A percentile compares a stretch with the other conserved stretches of the same genome.
phyloP scores from a whole-genome alignment of 1,140 invertebrate genomes.

The Daktulosphaira vitifoliae region DNA sequence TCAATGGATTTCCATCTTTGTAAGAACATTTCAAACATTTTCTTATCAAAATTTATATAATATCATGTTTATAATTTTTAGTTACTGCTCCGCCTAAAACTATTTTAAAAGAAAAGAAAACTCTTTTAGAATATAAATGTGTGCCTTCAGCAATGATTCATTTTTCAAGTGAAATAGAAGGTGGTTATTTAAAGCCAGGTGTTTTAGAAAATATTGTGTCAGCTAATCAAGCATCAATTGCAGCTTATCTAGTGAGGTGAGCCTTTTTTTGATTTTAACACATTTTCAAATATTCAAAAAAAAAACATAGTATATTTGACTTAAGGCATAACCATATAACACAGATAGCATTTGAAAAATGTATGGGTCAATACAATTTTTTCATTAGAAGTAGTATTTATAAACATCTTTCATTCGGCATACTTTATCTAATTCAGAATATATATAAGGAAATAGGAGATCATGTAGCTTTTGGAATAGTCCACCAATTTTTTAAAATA shows the following conservation, averaged over 20 bases:
- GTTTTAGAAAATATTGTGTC: slow-evolving; percentile 6
- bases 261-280: too few species aligned
- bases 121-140: slow-evolving; percentile 57
- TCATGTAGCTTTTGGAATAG: too few species aligned
- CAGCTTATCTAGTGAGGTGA: slow-evolving; percentile 26
- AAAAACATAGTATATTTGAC: too few species aligned
- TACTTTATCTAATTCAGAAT: too few species aligned
- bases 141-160: slow-evolving; percentile 67
- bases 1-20: slow-evolving; percentile 61
- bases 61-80: slow-evolving; percentile 43
- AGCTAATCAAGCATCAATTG: slow-evolving; percentile 19
- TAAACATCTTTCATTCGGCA: too few species aligned
- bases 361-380: too few species aligned
- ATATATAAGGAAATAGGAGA: too few species aligned
- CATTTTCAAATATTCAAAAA: too few species aligned
- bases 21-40: slow-evolving; percentile 45
- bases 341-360: too few species aligned
- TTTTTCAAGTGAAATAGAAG: slow-evolving; percentile 44
- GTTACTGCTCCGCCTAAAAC: slow-evolving; percentile 67
- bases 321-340: too few species aligned
- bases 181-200: slow-evolving; percentile 7
- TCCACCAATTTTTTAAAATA: too few species aligned
- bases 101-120: slow-evolving; percentile 49
- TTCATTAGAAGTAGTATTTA: too few species aligned
- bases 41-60: slow-evolving; percentile 4